These are phyloP conservation scores for Dynastes tityus DNA, from an alignment of 2,888 invertebrate genomes.

Conservation along the genomic window DNA sequence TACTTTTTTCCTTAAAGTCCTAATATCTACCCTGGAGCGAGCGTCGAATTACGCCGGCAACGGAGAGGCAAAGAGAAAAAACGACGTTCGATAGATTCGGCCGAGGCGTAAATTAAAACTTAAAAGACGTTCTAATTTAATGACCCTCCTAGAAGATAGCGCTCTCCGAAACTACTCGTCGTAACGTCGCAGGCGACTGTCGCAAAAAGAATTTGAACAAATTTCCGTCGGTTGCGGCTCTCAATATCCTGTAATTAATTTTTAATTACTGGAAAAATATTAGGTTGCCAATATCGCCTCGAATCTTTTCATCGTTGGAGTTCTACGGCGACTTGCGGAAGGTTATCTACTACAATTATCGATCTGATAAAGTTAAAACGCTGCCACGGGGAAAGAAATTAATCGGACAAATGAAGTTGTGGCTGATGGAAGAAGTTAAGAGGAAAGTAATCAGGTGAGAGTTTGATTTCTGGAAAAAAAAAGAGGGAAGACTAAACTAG, in stretches of 20 bases:
- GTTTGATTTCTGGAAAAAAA: not conserved
- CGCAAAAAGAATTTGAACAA: conserved; percentile 34
- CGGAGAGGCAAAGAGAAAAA: not conserved
- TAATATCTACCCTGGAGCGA: not conserved
- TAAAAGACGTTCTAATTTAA: conserved; percentile 57
- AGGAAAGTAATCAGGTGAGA: conserved; percentile 7
- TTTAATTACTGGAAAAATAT: conserved; percentile 63
- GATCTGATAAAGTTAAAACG: conserved; percentile 24
- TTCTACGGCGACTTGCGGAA: not conserved
- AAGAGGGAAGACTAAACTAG: not conserved
- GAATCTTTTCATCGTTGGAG: conserved; percentile 40
- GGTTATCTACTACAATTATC: conserved; percentile 18
- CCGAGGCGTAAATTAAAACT: conserved; percentile 54
- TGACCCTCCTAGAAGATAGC: conserved; percentile 34
- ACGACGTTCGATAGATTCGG: not conserved
- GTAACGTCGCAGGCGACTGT: not conserved
- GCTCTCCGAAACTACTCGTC: not conserved
- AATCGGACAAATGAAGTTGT: conserved; percentile 14
- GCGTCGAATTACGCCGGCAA: conserved; percentile 1
- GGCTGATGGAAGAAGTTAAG: conserved; percentile 6
- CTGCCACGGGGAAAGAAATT: conserved; percentile 11
- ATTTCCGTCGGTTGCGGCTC: conserved; percentile 56
- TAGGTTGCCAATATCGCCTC: conserved; percentile 54
- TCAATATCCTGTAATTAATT: conserved; percentile 64
- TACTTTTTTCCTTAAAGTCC: not conserved